A percentile compares a stretch with the other conserved stretches of the same genome.
Conservation (phyloP, 1,140 invertebrate species). For the Papilio polyxenes region DNA sequence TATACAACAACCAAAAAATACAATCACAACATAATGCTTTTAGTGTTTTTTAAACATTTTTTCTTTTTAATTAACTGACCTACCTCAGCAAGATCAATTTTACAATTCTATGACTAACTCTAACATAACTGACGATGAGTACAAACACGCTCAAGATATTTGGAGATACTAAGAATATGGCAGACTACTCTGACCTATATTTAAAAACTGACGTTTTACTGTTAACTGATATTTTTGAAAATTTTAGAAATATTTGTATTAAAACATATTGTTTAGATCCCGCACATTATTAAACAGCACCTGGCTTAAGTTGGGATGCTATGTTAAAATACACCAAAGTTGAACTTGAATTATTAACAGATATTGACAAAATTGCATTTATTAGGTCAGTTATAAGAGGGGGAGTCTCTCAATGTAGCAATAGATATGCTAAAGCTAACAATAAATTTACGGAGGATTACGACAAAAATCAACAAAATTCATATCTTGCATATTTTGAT, state of each 20-base stretch:
- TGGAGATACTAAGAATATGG: slow-evolving; percentile 56
- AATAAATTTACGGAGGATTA: slow-evolving; percentile 74
- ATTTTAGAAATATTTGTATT: slow-evolving; percentile 52
- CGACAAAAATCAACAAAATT: slow-evolving; percentile 57
- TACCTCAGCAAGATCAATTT: slow-evolving; percentile 67
- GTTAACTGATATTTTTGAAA: slow-evolving; percentile 69
- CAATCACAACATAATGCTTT: too few species aligned
- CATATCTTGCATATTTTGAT: slow-evolving; percentile 78
- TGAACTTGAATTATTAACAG: slow-evolving; percentile 76
- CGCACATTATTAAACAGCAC: slow-evolving; percentile 56
- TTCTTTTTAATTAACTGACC: slow-evolving; percentile 50
- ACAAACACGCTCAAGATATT: slow-evolving; percentile 64
- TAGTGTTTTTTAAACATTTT: too few species aligned
- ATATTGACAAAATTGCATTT: slow-evolving; percentile 72
- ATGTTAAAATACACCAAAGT: slow-evolving; percentile 53
- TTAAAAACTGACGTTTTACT: slow-evolving; percentile 73
- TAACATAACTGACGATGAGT: slow-evolving; percentile 59
- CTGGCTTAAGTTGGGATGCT: slow-evolving; percentile 67
- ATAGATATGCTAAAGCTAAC: slow-evolving; percentile 72
- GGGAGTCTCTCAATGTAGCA: slow-evolving; percentile 62
- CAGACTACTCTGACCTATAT: slow-evolving; percentile 73
- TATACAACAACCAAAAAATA: too few species aligned
- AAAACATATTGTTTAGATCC: slow-evolving; percentile 57
- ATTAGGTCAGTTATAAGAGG: slow-evolving; percentile 69
- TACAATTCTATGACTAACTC: slow-evolving; percentile 59